Evolutionary conservation across 2,888 invertebrate genomes (phyloP), one percentile per base, ranked within the genome.

Genomic region (Phorcus lineatus): DNA sequence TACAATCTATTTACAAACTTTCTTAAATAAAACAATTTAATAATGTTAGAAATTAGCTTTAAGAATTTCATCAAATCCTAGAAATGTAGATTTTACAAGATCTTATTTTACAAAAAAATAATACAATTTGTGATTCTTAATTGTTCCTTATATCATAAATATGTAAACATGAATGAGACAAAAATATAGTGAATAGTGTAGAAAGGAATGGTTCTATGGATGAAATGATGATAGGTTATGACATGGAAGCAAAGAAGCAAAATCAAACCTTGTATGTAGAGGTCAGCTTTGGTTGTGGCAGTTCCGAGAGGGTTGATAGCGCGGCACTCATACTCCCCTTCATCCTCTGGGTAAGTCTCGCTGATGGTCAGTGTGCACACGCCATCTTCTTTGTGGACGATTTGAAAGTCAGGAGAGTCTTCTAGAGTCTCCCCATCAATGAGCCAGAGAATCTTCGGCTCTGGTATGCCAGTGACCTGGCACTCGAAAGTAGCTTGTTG

Each of bases 311-410:
- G 96, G 92, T 99, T 99, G 79, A 96, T 96, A 0, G 98, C 98
- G 93, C 97, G 96, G 90, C 98, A 98, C 9, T 97, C 97, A 92
- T 98, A 99, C 1, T 98, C 97, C 22, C 99, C 99, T 11, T 97
- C 97, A 93, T 99, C 99, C 89, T 96, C 96, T 22, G 99, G 97
- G 92, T 98, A 98, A 17, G 98, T 97, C 89, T 98, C 97, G 13
- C 98, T 94, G 74, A 99, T 95, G 93, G 98, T 98, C 74, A 99
- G 94, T 66, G 96, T 96, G 91, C 96, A 97, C 84, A 95, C 95
- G 36, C 90, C 90, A 81, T 88, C 89, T 81, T 89, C 77, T 84
- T 89, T 82, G 74, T 81, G 74, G 70, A 83, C 82, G 79, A 88
- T 85, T 76, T 87, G 86, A 74, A 89, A 90, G 36, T 86, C 85